Evolutionary conservation across 2,797 vertebrate genomes (phyloP).

Genomic region (Aldrovandia affinis): DNA sequence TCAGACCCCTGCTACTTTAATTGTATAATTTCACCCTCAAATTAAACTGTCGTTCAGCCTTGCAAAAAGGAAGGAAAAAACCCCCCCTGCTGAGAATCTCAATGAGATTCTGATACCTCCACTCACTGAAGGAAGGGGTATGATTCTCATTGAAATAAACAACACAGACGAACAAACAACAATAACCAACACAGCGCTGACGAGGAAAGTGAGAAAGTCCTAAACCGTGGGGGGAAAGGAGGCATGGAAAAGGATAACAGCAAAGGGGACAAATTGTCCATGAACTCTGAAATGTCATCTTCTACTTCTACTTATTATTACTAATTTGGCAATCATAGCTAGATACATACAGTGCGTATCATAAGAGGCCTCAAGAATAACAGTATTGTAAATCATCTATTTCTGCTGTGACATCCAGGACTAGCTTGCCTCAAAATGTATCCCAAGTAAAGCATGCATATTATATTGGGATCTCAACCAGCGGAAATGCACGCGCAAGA

Average conservation of each 20-base stretch:
- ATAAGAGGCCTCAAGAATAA: too few relatives aligned
- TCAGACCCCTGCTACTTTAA: conserved; percentile 1
- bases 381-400: too few relatives aligned
- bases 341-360: too few relatives aligned
- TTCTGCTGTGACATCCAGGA: too few relatives aligned
- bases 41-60: neutral
- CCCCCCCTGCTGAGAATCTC: neutral
- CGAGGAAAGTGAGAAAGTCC: neutral
- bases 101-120: neutral
- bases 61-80: neutral
- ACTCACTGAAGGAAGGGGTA: neutral
- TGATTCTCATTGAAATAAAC: neutral
- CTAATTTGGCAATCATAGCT: too few relatives aligned
- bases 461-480: too few relatives aligned
- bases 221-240: neutral
- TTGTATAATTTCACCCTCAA: conserved; percentile 6
- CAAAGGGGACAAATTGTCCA: neutral
- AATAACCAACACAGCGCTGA: neutral
- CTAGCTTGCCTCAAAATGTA: too few relatives aligned
- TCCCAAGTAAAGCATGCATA: too few relatives aligned
- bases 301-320: neutral
- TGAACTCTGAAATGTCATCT: neutral
- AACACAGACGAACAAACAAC: neutral
- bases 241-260: neutral
- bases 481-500: too few relatives aligned